Evolutionary conservation across 2,113 vertebrate genomes (phyloP).

Genomic region (Microtus pennsylvanicus): DNA sequence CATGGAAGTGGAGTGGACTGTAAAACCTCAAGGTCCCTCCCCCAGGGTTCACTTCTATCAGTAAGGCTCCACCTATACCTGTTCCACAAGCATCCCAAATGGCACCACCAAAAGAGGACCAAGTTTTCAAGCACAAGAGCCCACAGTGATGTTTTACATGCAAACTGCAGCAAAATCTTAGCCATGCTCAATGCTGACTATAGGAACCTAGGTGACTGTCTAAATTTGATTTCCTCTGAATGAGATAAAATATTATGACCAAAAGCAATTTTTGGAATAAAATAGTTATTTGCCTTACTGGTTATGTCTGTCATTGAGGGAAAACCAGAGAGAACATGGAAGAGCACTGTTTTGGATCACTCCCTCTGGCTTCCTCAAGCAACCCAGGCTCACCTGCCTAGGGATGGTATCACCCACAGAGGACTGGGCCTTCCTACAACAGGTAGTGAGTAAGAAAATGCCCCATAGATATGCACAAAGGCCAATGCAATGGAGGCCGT

Average conservation of each 20-base stretch:
- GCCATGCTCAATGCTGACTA: accelerated
- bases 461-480: background rate
- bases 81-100: too few relatives aligned
- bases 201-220: too few relatives aligned
- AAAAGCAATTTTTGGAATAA: background rate
- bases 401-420: background rate
- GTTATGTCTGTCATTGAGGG: background rate
- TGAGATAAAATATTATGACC: background rate
- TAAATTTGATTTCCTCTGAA: background rate
- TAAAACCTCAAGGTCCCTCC: background rate
- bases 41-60: background rate
- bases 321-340: background rate
- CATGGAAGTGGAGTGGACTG: background rate
- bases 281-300: background rate
- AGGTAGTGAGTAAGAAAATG: background rate
- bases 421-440: background rate
- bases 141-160: accelerated
- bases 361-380: background rate
- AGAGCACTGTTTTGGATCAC: background rate
- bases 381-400: background rate
- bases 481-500: background rate
- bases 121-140: background rate
- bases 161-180: background rate
- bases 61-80: background rate
- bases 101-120: background rate